Base-by-base conservation (phyloP, 2,888 invertebrate species). In the Chirona hameri region DNA sequence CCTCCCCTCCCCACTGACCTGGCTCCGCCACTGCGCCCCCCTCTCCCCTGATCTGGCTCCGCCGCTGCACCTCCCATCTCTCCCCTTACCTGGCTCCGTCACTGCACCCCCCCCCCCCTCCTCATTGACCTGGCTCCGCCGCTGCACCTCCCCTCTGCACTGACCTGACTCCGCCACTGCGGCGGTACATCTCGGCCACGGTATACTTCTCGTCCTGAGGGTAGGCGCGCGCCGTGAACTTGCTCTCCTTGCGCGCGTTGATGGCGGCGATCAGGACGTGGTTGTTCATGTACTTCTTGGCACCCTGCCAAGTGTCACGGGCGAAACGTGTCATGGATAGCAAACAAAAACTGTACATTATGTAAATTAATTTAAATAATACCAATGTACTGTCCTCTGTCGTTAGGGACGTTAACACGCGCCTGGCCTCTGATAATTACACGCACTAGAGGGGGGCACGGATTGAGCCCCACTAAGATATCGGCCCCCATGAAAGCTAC, bases 171-270 rank as follows among this genome's bases (percentile, higher is more conserved):
- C 18, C 52, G 52, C 79, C 82, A 24, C 72, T 46, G 48, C 76
- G 60, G 4, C 60, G 79, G 69, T 82, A 52, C 57, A 52, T 48
- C 10, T 82, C 79, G 0, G 48, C 52, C 29, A 87, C 83, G 0
- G 87, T 86, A 85, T 87, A 86, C 9, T 85, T 85, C 55, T 88
- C 87, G 85, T 87, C 88, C 79, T 88, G 86, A 3, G 86, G 85
- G 84, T 90, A 89, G 4, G 86, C 84, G 12, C 83, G 86, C 1
- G 90, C 90, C 55, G 83, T 87, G 90, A 90, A 90, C 24, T 21
- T 76, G 27, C 86, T 87, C 10, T 84, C 87, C 85, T 89, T 88
- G 0, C 83, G 83, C 0, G 82, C 83, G 85, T 90, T 90, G 83
- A 90, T 89, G 46, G 85, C 85, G 7, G 84, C 82, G 18, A 89